These are phyloP conservation scores for Oegoconia quadripuncta DNA, from an alignment of 2,888 invertebrate genomes.

Conservation along the genomic window DNA sequence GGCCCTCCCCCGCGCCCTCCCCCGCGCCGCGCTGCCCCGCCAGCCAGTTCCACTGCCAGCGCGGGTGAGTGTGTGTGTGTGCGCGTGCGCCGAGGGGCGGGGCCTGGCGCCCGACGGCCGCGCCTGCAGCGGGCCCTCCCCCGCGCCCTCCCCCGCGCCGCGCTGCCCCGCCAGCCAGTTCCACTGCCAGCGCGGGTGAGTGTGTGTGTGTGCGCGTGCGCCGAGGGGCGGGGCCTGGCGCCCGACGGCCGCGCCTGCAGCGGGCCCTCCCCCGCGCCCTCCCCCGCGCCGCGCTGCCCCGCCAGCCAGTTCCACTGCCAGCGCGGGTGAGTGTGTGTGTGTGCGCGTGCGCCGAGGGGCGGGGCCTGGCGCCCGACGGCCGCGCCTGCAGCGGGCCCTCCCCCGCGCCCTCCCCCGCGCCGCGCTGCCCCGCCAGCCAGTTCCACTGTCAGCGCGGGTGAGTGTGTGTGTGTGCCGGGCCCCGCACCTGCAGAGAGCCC, in stretches of 20 bases:
- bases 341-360: constrained; percentile 75
- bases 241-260: too few species aligned
- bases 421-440: constrained; percentile 49
- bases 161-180: constrained; percentile 65
- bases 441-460: constrained; percentile 78
- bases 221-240: too few species aligned
- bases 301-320: constrained; percentile 77
- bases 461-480: constrained; percentile 6
- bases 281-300: constrained; percentile 43
- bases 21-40: constrained; percentile 41
- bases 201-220: background rate
- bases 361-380: constrained; percentile 20
- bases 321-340: constrained; percentile 80
- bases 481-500: too few species aligned
- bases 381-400: too few species aligned
- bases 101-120: too few species aligned
- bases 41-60: constrained; percentile 78
- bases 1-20: too few species aligned
- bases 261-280: too few species aligned
- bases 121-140: too few species aligned
- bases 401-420: too few species aligned
- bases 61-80: constrained; percentile 34
- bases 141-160: too few species aligned
- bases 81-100: too few species aligned
- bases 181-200: constrained; percentile 72